These are phyloP conservation scores for Drosophila quinaria DNA, from an alignment of 2,888 invertebrate genomes.

Conservation along the genomic window DNA sequence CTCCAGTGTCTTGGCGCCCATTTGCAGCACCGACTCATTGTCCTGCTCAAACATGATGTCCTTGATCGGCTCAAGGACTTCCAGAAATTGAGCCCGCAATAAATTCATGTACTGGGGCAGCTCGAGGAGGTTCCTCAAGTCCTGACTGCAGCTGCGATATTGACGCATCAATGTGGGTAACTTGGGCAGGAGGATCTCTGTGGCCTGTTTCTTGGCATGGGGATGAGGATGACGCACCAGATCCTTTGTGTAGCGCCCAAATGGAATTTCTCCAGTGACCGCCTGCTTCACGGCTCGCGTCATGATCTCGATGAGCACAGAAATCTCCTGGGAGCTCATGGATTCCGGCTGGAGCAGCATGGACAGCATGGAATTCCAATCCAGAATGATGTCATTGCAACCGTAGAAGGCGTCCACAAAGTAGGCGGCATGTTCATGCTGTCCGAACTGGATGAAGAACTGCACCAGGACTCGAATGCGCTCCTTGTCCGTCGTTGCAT, in stretches of 20 bases:
- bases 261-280: slow-evolving; percentile 56
- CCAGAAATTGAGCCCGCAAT: neutral
- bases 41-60: slow-evolving; percentile 36
- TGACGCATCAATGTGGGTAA: slow-evolving; percentile 27
- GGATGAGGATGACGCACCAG: slow-evolving; percentile 15
- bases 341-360: slow-evolving; percentile 36
- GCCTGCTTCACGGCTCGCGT: slow-evolving; percentile 50
- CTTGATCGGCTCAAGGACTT: slow-evolving; percentile 30
- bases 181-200: slow-evolving; percentile 14
- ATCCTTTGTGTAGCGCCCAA: slow-evolving; percentile 55
- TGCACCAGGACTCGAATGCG: slow-evolving; percentile 29
- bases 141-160: neutral
- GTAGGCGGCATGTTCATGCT: slow-evolving; percentile 61
- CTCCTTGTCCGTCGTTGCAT: neutral
- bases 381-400: slow-evolving; percentile 33
- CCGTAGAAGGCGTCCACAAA: slow-evolving; percentile 53
- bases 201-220: slow-evolving; percentile 20
- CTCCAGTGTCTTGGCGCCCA: slow-evolving; percentile 39
- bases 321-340: neutral
- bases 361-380: slow-evolving; percentile 52
- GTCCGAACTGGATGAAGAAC: slow-evolving; percentile 29
- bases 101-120: slow-evolving; percentile 41
- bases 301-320: slow-evolving; percentile 60
- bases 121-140: slow-evolving; percentile 50
- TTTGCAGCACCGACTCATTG: slow-evolving; percentile 29